Evolutionary conservation across 2,888 invertebrate genomes (phyloP).

Genomic region (Leptogaster cylindrica): DNA sequence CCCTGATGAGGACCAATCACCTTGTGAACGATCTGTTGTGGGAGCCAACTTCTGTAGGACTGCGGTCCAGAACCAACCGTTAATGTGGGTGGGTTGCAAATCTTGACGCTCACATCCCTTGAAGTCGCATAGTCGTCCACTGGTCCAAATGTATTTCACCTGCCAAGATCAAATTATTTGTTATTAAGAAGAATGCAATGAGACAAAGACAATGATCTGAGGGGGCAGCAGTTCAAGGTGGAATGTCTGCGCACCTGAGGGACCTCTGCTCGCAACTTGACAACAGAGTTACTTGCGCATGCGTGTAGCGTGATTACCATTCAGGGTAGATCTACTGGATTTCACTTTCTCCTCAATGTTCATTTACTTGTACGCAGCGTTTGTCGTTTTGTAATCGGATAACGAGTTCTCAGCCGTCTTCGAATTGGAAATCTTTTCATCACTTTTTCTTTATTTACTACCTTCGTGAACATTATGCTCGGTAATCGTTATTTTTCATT

Average conservation of each 20-base stretch:
- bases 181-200: background rate
- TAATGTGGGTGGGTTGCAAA: slow-evolving; percentile 78
- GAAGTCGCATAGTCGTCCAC: slow-evolving; percentile 88
- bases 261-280: background rate
- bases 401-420: no score
- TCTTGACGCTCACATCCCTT: slow-evolving; percentile 87
- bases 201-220: background rate
- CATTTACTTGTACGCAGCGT: slow-evolving; percentile 23
- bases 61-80: slow-evolving; percentile 94
- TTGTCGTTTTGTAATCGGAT: slow-evolving; percentile 34
- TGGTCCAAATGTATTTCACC: slow-evolving; percentile 91
- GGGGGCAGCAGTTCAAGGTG: background rate
- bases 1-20: slow-evolving; percentile 87
- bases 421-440: no score
- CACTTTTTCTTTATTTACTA: slow-evolving; percentile 1
- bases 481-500: slow-evolving; percentile 5
- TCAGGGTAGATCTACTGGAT: slow-evolving; percentile 11
- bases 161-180: slow-evolving; percentile 56
- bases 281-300: background rate
- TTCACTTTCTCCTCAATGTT: slow-evolving; percentile 30
- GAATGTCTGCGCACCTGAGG: background rate
- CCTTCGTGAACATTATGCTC: background rate
- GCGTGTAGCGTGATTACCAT: slow-evolving; percentile 9
- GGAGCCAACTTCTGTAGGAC: slow-evolving; percentile 85
- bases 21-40: slow-evolving; percentile 79